phyloP scores from a whole-genome alignment of 1,140 invertebrate species.

The Sitodiplosis mosellana region DNA sequence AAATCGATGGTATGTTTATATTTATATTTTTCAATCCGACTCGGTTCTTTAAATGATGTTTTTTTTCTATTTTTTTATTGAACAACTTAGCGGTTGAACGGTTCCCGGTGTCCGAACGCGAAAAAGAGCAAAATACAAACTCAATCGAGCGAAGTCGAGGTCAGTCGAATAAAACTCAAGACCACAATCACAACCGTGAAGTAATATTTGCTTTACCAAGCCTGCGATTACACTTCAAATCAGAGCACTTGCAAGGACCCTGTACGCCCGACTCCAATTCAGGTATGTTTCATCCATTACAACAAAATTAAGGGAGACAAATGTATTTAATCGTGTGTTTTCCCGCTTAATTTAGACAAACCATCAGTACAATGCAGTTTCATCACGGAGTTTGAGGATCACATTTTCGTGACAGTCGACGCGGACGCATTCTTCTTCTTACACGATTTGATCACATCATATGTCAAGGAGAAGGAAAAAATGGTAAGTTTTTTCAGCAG shows the following conservation, averaged over 20 bases:
- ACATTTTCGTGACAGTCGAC: slow-evolving; percentile 95
- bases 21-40: slow-evolving; percentile 6
- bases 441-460: slow-evolving; percentile 90
- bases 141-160: slow-evolving; percentile 28
- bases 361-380: slow-evolving; percentile 90
- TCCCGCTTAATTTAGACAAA: slow-evolving; percentile 46
- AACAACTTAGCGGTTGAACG: slow-evolving; percentile 67
- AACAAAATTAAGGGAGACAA: not conserved
- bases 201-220: slow-evolving; percentile 89
- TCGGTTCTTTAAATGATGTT: not conserved
- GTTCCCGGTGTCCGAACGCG: slow-evolving; percentile 69
- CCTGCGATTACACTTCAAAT: slow-evolving; percentile 81
- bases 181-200: slow-evolving; percentile 78
- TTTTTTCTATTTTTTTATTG: slow-evolving; percentile 6
- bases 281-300: not conserved
- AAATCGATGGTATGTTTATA: slow-evolving; percentile 61
- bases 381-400: slow-evolving; percentile 95
- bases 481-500: slow-evolving; percentile 36
- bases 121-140: slow-evolving; percentile 28
- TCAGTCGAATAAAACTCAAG: slow-evolving; percentile 37
- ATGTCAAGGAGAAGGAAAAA: slow-evolving; percentile 80
- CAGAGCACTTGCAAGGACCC: slow-evolving; percentile 68
- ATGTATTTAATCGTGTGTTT: not conserved
- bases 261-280: slow-evolving; percentile 41
- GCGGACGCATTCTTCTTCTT: slow-evolving; percentile 95